Conservation (phyloP, 2,888 invertebrate species). For the Morpho achilles region DNA sequence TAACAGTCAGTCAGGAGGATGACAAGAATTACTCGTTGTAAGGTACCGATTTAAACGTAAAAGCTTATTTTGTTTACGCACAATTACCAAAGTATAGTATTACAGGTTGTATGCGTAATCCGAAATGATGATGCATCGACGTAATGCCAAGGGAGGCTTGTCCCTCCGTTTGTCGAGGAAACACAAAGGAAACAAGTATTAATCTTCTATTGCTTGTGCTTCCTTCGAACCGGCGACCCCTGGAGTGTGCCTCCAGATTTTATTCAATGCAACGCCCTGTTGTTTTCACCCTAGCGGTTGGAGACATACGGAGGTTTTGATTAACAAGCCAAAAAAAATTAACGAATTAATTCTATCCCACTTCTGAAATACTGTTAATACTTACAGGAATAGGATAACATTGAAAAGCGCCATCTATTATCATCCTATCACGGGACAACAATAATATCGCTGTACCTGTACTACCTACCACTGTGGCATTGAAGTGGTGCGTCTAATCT, state of each 20-base stretch:
- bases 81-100: slow-evolving; percentile 16
- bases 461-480: no score
- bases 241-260: slow-evolving; percentile 66
- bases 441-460: no score
- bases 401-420: no score
- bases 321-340: neutral
- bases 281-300: slow-evolving; percentile 33
- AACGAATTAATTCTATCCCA: neutral
- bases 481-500: no score
- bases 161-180: slow-evolving; percentile 49
- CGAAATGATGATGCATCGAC: slow-evolving; percentile 56
- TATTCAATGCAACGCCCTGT: slow-evolving; percentile 43
- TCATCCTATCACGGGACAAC: no score
- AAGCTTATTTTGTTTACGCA: slow-evolving; percentile 1
- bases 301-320: slow-evolving; percentile 28
- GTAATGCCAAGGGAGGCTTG: slow-evolving; percentile 37
- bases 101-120: slow-evolving; percentile 37
- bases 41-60: neutral
- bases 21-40: no score
- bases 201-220: slow-evolving; percentile 67
- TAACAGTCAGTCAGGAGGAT: no score
- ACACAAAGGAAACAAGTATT: slow-evolving; percentile 69
- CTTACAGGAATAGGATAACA: no score
- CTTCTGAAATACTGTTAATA: no score
- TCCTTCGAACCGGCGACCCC: slow-evolving; percentile 51